A percentile compares a stretch with the other conserved stretches of the same genome.
phyloP scores from a whole-genome alignment of 1,140 invertebrate genomes.

The Hyles euphorbiae region DNA sequence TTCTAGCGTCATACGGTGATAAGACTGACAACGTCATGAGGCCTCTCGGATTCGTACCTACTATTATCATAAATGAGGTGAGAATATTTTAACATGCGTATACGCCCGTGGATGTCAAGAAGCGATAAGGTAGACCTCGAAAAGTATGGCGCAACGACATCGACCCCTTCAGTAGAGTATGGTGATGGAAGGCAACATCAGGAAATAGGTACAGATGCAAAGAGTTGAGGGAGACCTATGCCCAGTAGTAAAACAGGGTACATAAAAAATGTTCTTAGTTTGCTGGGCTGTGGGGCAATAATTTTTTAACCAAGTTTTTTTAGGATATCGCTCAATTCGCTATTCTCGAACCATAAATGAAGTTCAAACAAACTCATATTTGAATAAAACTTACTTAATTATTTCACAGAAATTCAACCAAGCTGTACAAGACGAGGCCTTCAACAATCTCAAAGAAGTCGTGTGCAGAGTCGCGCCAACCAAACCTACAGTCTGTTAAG shows the following conservation, averaged over 20 bases:
- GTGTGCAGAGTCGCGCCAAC: conserved; percentile 42
- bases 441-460: conserved; percentile 41
- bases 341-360: background rate
- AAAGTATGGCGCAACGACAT: no score
- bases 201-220: no score
- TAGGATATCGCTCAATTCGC: background rate
- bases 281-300: background rate
- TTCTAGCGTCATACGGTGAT: conserved; percentile 76
- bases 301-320: background rate
- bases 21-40: conserved; percentile 73
- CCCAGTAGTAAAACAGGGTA: no score
- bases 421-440: conserved; percentile 44
- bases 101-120: no score
- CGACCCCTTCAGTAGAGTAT: no score
- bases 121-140: no score
- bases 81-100: no score
- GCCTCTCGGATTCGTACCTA: conserved; percentile 78
- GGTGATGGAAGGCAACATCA: no score
- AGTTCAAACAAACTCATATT: background rate
- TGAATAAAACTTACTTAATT: background rate
- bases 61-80: conserved; percentile 77
- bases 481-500: conserved; percentile 40
- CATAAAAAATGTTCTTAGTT: no score
- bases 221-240: no score
- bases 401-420: conserved; percentile 60